Evolutionary conservation across 2,113 vertebrate genomes (phyloP).

Genomic region (Nerophis lumbriciformis): DNA sequence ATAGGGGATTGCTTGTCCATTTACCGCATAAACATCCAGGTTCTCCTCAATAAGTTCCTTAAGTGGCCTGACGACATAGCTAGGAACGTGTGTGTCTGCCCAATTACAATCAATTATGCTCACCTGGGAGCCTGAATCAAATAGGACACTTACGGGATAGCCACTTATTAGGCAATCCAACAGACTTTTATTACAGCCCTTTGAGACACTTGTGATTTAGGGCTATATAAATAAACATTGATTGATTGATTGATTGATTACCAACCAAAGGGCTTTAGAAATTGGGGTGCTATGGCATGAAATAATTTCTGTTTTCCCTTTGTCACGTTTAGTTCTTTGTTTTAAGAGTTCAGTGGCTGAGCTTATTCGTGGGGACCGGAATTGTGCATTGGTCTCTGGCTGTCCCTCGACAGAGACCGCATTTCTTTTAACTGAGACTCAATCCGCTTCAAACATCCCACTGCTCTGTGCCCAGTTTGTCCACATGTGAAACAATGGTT

Average conservation of each 20-base stretch:
- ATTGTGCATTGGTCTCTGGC: neutral
- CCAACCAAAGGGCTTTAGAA: constrained; percentile 6
- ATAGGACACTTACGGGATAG: constrained; percentile 13
- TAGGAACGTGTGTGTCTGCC: neutral
- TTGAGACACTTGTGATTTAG: no score
- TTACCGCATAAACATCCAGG: constrained; percentile 1
- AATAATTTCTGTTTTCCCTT: neutral
- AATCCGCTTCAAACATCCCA: neutral
- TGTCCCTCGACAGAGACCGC: constrained; percentile 6
- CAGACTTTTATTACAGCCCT: constrained; percentile 5
- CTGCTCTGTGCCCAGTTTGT: neutral
- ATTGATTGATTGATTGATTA: no score
- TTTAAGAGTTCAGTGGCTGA: neutral
- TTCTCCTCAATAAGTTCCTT: neutral
- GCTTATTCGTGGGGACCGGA: neutral
- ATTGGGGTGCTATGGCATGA: neutral
- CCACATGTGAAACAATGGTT: constrained; percentile 9
- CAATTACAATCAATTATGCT: constrained; percentile 18
- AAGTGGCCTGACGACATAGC: neutral
- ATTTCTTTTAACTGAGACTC: neutral
- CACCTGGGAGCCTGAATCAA: constrained; percentile 28
- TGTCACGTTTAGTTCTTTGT: neutral
- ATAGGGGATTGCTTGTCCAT: constrained; percentile 6
- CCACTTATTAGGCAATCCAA: constrained; percentile 13
- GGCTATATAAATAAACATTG: no score